phyloP scores from a whole-genome alignment of 2,797 vertebrate genomes.

The Urophycis tenuis region DNA sequence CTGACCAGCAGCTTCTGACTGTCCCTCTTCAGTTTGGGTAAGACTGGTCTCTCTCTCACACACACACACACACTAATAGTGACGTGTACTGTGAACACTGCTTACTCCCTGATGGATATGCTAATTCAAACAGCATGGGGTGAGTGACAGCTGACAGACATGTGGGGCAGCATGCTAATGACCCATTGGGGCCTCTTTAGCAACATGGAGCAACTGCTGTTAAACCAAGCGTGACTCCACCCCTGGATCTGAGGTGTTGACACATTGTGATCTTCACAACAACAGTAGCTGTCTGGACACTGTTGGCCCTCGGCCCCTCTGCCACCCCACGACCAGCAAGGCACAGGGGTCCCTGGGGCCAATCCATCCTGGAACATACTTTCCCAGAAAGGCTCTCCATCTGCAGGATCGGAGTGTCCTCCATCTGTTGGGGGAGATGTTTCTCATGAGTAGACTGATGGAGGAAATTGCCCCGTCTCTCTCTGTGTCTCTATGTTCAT shows the following conservation, averaged over 20 bases:
- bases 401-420: slow-evolving; percentile 39
- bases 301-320: slow-evolving; percentile 3
- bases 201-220: not conserved
- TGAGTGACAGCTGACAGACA: not conserved
- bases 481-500: not conserved
- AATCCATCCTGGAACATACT: slow-evolving; percentile 51
- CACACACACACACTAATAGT: not conserved
- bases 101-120: not conserved
- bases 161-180: not conserved
- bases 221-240: not conserved
- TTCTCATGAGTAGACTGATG: slow-evolving; percentile 51
- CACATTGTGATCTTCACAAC: not conserved
- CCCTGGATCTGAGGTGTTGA: not conserved
- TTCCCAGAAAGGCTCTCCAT: slow-evolving; percentile 38
- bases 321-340: slow-evolving; percentile 19
- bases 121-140: not conserved
- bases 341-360: slow-evolving; percentile 40
- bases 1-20: slow-evolving; percentile 80
- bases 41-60: slow-evolving; percentile 39
- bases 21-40: slow-evolving; percentile 89
- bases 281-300: not conserved
- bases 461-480: slow-evolving; percentile 22
- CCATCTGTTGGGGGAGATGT: slow-evolving; percentile 56
- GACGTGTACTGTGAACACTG: not conserved
- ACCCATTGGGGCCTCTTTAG: not conserved